Conservation (phyloP, 2,888 invertebrate species). For the Hyles lineata region DNA sequence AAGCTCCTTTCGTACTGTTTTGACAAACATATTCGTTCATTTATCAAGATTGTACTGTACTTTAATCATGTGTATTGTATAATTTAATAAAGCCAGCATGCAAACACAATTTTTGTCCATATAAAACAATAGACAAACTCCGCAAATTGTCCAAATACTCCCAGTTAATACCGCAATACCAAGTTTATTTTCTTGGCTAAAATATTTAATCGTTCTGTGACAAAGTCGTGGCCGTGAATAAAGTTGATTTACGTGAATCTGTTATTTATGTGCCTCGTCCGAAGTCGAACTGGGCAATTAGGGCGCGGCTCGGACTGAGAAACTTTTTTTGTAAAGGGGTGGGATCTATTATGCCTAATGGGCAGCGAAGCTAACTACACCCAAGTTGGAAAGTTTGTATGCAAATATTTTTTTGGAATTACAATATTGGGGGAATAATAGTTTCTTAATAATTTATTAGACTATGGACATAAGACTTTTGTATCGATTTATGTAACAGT, state of each 20-base stretch:
- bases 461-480: too few relatives aligned
- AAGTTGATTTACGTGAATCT: slow-evolving; percentile 21
- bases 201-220: background rate
- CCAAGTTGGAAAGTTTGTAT: background rate
- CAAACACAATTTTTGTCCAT: background rate
- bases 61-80: too few relatives aligned
- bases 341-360: slow-evolving; percentile 29
- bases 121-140: background rate
- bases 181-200: background rate
- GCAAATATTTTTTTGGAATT: background rate
- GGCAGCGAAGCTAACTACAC: background rate
- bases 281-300: slow-evolving; percentile 28
- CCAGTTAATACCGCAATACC: background rate
- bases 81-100: too few relatives aligned
- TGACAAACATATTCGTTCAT: too few relatives aligned
- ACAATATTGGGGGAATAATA: background rate
- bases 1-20: too few relatives aligned
- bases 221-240: slow-evolving; percentile 6
- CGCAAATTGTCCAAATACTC: background rate
- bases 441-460: too few relatives aligned
- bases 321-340: slow-evolving; percentile 29
- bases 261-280: slow-evolving; percentile 27
- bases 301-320: background rate
- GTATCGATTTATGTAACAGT: too few relatives aligned
- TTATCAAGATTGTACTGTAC: too few relatives aligned